Evolutionary conservation across 2,888 invertebrate genomes (phyloP).

Genomic region (Auanema freiburgensis): DNA sequence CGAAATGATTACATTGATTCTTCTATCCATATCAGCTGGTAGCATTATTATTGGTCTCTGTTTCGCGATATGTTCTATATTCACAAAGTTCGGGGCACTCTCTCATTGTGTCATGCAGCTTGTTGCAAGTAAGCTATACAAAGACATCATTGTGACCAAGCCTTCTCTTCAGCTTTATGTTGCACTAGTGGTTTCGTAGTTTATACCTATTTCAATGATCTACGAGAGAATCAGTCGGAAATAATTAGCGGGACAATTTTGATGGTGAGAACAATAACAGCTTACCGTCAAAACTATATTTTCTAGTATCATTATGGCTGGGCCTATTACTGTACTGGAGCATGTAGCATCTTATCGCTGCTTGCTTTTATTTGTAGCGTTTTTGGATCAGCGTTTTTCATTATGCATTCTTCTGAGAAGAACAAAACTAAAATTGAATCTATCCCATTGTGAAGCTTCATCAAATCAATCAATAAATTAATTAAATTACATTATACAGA

Average conservation of each 20-base stretch:
- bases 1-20: slow-evolving; percentile 42
- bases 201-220: slow-evolving; percentile 46
- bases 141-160: no score
- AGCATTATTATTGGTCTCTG: slow-evolving; percentile 31
- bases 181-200: slow-evolving; percentile 35
- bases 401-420: slow-evolving; percentile 23
- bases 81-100: slow-evolving; percentile 42
- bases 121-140: slow-evolving; percentile 31
- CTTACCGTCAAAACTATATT: no score
- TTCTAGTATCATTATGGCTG: slow-evolving; percentile 49
- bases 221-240: slow-evolving; percentile 46
- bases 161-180: slow-evolving; percentile 34
- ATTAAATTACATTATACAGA: background rate
- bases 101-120: slow-evolving; percentile 40
- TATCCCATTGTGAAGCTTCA: slow-evolving; percentile 7
- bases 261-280: slow-evolving; percentile 7
- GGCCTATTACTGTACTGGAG: slow-evolving; percentile 44
- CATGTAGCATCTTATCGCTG: slow-evolving; percentile 30
- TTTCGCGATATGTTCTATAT: slow-evolving; percentile 47
- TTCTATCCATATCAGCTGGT: slow-evolving; percentile 28
- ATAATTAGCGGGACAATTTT: slow-evolving; percentile 32
- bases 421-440: slow-evolving; percentile 13
- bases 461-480: slow-evolving; percentile 11
- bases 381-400: slow-evolving; percentile 32
- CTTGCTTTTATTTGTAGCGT: slow-evolving; percentile 31